phyloP scores from a whole-genome alignment of 2,113 vertebrate genomes.

The Pachypanchax playfairii region DNA sequence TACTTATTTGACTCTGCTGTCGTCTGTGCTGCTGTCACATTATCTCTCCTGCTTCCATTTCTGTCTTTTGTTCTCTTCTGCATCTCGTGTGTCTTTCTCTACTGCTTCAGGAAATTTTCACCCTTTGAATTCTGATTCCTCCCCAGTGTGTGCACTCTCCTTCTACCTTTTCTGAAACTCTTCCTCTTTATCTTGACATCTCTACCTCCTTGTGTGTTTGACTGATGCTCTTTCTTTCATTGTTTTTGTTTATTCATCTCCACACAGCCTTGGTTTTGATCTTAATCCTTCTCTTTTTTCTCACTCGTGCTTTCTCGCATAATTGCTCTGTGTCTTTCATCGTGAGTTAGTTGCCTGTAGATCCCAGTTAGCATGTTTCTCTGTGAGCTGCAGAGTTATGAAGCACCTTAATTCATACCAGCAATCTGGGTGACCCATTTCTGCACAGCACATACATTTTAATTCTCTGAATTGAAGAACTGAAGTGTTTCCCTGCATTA shows the following conservation, averaged over 20 bases:
- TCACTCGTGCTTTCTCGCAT: background rate
- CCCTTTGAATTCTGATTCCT: conserved; percentile 58
- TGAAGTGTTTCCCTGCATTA: conserved; percentile 25
- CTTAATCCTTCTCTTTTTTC: conserved; percentile 18
- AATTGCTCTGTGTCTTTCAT: conserved; percentile 14
- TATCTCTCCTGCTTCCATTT: conserved; percentile 35
- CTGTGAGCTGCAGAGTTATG: conserved; percentile 50
- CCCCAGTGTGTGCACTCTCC: conserved; percentile 35
- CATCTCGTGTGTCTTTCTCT: conserved; percentile 29
- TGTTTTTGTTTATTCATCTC: conserved; percentile 43
- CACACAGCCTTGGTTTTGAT: conserved; percentile 50
- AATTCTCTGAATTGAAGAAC: conserved; percentile 39
- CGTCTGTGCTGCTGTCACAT: conserved; percentile 38
- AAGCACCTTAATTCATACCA: conserved; percentile 58
- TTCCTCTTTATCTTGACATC: conserved; percentile 10
- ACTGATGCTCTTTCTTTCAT: conserved; percentile 34
- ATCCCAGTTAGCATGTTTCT: conserved; percentile 51
- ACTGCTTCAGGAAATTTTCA: conserved; percentile 49
- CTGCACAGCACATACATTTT: conserved; percentile 40
- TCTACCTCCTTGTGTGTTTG: conserved; percentile 28
- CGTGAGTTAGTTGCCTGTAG: conserved; percentile 39
- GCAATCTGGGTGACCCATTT: conserved; percentile 77
- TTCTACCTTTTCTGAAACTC: conserved; percentile 36
- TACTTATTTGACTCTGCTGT: background rate
- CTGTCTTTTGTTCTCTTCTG: conserved; percentile 37